Base-by-base conservation (phyloP, 1,140 invertebrate genomes). In the Drosophila bipectinata region DNA sequence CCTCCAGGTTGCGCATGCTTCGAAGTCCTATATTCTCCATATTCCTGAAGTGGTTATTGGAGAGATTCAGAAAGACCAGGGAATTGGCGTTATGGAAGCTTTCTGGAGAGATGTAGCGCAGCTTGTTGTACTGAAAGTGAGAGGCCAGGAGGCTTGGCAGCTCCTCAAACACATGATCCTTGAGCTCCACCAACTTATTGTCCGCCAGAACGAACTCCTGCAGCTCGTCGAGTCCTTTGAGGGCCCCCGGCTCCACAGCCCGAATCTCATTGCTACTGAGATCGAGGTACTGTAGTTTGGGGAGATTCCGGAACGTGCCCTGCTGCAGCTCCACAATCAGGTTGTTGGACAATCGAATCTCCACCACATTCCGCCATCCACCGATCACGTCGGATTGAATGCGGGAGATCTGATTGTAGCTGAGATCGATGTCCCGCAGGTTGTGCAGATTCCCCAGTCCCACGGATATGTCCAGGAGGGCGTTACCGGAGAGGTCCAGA, bases 181-280 rank as follows among this genome's bases (percentile, higher is more conserved):
- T 95, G 24, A 95, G 91, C 82, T 95, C 94, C 56, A 94, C 93
- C 30, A 96, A 93, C 75, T 95, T 94, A 92, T 97, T 97, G 71
- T 95, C 94, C 45, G 95, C 95, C 52, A 98, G 92, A 62, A 96
- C 95, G 24, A 98, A 90, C 32, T 96, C 94, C 72, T 95, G 94
- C 8, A 99, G 92, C 62, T 95, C 95, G 0, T 95, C 95, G 39
- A 99, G 91, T 61, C 94, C 94, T 66, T 94, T 93, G 4, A 99
- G 94, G 0, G 97, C 95, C 72, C 96, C 95, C 1, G 95, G 93
- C 82, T 96, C 95, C 37, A 98, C 94, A 12, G 95, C 93, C 80
- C 95, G 94, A 3, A 98, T 93, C 84, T 97, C 95, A 90, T 98
- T 98, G 72, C 95, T 95, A 54, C 96, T 95, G 57, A 98, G 92